Base-by-base conservation (phyloP, 2,797 vertebrate genomes). In the Aulostomus chinensis region DNA sequence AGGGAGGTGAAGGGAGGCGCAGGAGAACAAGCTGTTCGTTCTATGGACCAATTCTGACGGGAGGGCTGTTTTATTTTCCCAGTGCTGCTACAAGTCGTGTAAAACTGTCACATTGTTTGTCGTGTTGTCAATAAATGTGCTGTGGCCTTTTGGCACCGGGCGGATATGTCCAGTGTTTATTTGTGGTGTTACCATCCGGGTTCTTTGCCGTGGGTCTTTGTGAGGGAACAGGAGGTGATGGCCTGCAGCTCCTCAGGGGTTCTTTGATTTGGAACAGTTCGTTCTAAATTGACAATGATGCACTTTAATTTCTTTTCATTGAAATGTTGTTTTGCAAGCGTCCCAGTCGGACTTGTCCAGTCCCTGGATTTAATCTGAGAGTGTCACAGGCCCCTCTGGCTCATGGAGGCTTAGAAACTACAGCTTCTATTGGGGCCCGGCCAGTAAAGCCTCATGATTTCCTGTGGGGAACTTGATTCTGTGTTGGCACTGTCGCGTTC, bases 71-170 rank as follows among this genome's bases (percentile, higher is more conserved):
- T 76, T 43, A 22, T 33, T 60, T 49, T 62, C 9, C 18, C 64
- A 49, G 6, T 62, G 67, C 66, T 83, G 68, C 73, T 74, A 58
- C 10, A 17, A 50, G 60, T 60, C 21, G 39, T 67, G 36, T 31
- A 29, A 52, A 61, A 22, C 46, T 46, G 59, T 55, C 63, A 55
- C 78, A 8, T 60, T 71, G 65, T 69, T 49, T 63, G 49, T 75
- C 11, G 13, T 74, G 49, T 15, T 68, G 78, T 79, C 55, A 89
- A 88, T 89, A 91, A 91, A 91, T 78, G 74, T 66, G 36, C 26
- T 51, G 40, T 15, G 14, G 55, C 46, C 55, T 34, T 62, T 32
- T 69, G 61, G 64, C 59, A 28, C 39, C 60, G 55, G 53, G 52
- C 50, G 37, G 47, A 54, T 20, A 11, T 43, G 13, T 9, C 2